Evolutionary conservation across 2,888 invertebrate genomes (phyloP).

Genomic region (Cryptophagus acutangulus): DNA sequence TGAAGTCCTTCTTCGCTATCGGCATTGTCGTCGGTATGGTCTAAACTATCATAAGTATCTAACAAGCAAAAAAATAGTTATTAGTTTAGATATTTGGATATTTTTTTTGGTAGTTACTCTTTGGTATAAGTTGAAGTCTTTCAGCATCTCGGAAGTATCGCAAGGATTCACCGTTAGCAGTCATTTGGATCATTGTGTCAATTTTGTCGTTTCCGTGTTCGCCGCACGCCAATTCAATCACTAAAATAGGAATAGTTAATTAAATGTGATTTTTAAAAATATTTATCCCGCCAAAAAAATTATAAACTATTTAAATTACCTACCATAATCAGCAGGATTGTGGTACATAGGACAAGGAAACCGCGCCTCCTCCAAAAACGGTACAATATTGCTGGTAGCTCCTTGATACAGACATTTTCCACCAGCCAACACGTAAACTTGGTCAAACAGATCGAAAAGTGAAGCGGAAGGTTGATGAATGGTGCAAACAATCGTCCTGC

Average conservation of each 20-base stretch:
- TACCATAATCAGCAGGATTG: constrained; percentile 94
- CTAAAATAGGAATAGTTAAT: constrained; percentile 49
- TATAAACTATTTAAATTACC: constrained; percentile 41
- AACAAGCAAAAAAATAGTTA: too few relatives aligned
- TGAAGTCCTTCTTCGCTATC: constrained; percentile 47
- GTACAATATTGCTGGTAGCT: constrained; percentile 63
- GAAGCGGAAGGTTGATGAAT: constrained; percentile 94
- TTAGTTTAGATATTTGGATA: too few relatives aligned
- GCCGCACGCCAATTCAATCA: constrained; percentile 88
- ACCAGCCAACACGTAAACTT: constrained; percentile 80
- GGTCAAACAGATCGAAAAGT: constrained; percentile 84
- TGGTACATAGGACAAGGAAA: constrained; percentile 86
- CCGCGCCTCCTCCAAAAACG: constrained; percentile 70
- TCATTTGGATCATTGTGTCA: constrained; percentile 57
- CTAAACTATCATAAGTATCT: too few relatives aligned
- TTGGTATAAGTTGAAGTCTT: too few relatives aligned
- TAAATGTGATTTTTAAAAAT: background rate
- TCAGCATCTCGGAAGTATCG: constrained; percentile 64
- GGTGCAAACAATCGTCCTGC: constrained; percentile 88
- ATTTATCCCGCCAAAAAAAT: background rate
- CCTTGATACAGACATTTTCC: constrained; percentile 89
- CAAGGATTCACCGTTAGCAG: constrained; percentile 64
- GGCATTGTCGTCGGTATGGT: constrained; percentile 10
- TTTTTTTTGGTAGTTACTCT: too few relatives aligned
- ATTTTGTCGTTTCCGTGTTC: constrained; percentile 84